Evolutionary conservation across 2,113 vertebrate genomes (phyloP).

Genomic region (Anseranas semipalmata): DNA sequence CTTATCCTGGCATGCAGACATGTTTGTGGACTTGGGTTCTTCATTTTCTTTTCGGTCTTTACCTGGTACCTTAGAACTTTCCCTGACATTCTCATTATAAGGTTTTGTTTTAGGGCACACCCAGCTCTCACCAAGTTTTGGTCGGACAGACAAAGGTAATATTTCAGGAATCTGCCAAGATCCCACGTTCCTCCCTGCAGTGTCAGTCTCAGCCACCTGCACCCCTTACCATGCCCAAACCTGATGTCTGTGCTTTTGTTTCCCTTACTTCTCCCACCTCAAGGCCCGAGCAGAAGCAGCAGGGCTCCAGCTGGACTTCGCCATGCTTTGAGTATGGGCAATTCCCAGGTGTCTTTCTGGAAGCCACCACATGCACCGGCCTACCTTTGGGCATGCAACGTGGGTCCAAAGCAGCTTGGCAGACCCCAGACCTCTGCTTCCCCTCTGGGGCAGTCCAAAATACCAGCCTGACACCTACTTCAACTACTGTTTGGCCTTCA

Average conservation of each 20-base stretch:
- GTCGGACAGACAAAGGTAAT: neutral
- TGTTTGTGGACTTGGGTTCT: neutral
- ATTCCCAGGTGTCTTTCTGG: neutral
- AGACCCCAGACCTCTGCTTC: neutral
- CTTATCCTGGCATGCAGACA: neutral
- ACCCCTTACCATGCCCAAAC: neutral
- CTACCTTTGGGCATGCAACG: rapidly evolving
- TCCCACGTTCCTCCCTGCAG: neutral
- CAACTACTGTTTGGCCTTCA: neutral
- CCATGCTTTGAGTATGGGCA: rapidly evolving
- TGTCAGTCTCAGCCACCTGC: slow-evolving; percentile 56
- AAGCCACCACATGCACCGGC: rapidly evolving
- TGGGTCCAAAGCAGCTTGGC: neutral
- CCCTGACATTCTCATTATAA: neutral
- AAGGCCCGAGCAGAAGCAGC: neutral
- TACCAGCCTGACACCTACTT: neutral
- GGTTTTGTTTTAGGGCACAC: neutral
- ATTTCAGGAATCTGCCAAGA: neutral
- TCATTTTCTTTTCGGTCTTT: neutral
- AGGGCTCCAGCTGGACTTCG: neutral
- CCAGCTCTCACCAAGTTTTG: neutral
- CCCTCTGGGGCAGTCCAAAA: neutral
- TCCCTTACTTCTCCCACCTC: neutral
- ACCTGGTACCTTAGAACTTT: neutral
- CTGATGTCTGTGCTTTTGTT: neutral